phyloP scores from a whole-genome alignment of 2,797 vertebrate genomes.

The Hylomyscus alleni region DNA sequence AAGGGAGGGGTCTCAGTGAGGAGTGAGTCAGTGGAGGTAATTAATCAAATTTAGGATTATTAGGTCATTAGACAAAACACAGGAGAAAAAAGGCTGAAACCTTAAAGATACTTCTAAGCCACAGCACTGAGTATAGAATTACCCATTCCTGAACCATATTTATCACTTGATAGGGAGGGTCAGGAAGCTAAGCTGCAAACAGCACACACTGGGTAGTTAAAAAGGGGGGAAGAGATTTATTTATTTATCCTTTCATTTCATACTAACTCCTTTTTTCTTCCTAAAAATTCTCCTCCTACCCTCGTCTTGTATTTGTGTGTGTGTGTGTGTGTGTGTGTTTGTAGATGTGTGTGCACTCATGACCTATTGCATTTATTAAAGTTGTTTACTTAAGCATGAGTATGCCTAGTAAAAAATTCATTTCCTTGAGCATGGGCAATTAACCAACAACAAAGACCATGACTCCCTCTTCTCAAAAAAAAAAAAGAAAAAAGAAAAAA shows the following conservation, averaged over 20 bases:
- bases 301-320: background rate
- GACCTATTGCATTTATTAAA: background rate
- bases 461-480: background rate
- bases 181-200: background rate
- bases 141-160: background rate
- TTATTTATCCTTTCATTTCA: background rate
- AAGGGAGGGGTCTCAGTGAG: background rate
- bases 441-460: background rate
- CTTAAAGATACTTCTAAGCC: background rate
- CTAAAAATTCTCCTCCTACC: background rate
- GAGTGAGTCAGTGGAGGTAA: background rate
- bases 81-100: background rate
- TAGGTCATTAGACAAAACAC: background rate
- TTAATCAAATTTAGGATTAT: background rate
- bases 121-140: background rate
- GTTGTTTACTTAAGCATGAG: background rate
- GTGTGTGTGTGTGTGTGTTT: background rate
- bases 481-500: background rate
- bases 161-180: background rate
- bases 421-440: background rate
- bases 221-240: background rate
- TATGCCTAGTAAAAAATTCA: background rate
- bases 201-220: background rate
- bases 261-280: background rate
- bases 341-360: background rate